Base-by-base conservation (phyloP, 1,140 invertebrate species). In the Hydropsyche tenuis region DNA sequence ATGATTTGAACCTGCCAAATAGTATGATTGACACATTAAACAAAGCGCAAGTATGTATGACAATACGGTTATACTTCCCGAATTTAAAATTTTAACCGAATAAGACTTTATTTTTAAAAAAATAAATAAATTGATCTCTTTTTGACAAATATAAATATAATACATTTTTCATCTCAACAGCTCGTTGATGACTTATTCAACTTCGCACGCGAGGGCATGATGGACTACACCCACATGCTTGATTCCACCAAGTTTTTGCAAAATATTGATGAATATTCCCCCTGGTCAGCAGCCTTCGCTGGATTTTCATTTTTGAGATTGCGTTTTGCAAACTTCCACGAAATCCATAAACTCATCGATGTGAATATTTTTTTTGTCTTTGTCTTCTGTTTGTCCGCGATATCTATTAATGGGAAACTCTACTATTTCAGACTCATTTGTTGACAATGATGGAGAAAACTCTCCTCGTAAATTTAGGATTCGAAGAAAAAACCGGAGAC, bases 271-370 rank as follows among this genome's bases (percentile, higher is more conserved):
- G 83, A 89, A 14, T 90, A 90, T 73, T 82, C 89, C n/a, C 89
- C 91, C 3, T 93, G 92, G 91, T 82, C 86, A 5, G 81, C 90
- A 0, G 90, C 89, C 5, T 86, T 88, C 37, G 85, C 81, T 37
- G 86, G 86, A 22, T 88, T 89, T 60, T 84, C 80, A 63, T 85
- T 82, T 46, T 77, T 81, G 4, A 75, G 77, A 4, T 79, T 81
- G 20, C 79, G 81, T 74, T 77, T 86, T 20, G 7, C 12, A 20
- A 69, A 37, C 5, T 18, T 43, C 1, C 9, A 23, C 7, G 30
- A 45, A 7, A 37, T 0, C 20, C n/a, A 14, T 43, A 43, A 53
- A 53, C 23, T 1, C 11, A 11, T 70, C 5, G 25, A 56, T 45
- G 51, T 56, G 7, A 70, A n/a, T 51, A 45, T 20, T 66, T 22